phyloP scores from a whole-genome alignment of 2,113 vertebrate genomes.

The Tautogolabrus adspersus region DNA sequence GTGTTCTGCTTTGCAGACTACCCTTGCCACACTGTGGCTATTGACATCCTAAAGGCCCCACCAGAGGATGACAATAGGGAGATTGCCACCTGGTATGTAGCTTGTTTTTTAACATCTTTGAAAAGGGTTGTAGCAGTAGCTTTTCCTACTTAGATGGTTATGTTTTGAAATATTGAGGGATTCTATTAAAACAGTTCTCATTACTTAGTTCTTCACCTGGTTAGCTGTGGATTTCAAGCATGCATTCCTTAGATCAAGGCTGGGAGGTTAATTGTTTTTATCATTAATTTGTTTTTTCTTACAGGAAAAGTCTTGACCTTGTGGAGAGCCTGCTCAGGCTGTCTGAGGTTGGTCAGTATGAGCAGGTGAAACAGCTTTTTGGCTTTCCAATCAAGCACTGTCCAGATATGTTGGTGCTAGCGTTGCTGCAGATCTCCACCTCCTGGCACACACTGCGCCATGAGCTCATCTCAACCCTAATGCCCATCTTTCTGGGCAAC shows the following conservation, averaged over 20 bases:
- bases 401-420: conserved; percentile 98
- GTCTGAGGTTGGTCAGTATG: conserved; percentile 97
- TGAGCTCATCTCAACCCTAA: conserved; percentile 98
- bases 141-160: neutral
- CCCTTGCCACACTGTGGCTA: conserved; percentile 95
- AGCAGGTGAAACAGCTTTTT: conserved; percentile 99
- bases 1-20: conserved; percentile 99
- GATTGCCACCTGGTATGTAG: conserved; percentile 96
- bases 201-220: too few species aligned
- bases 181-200: too few species aligned
- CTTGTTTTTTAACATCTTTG: neutral
- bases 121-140: neutral
- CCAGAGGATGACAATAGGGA: conserved; percentile 99
- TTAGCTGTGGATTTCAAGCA: too few species aligned
- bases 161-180: too few species aligned
- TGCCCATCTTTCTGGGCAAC: conserved; percentile 99
- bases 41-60: conserved; percentile 98
- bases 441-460: conserved; percentile 98
- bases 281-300: neutral
- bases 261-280: too few species aligned
- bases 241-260: too few species aligned
- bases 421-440: conserved; percentile 96
- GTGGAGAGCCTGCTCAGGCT: conserved; percentile 95
- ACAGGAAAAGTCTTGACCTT: conserved; percentile 98
- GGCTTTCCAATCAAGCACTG: conserved; percentile 99